Base-by-base conservation (phyloP, 2,888 invertebrate genomes). In the Scaptomyza cyrtandrae region DNA sequence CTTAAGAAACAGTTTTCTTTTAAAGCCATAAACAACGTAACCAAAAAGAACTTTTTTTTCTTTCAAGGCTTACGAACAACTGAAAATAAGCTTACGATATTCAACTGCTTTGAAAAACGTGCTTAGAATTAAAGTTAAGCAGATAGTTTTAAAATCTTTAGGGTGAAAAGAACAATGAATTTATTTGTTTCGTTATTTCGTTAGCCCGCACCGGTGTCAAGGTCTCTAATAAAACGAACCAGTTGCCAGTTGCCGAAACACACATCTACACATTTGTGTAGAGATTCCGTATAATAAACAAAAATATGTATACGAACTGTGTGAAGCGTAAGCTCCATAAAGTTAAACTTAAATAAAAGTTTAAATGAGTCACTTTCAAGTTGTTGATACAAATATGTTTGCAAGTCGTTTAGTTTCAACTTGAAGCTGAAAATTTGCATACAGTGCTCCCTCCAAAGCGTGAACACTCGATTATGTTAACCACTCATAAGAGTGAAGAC, bases 141-240 rank as follows among this genome's bases (percentile, higher is more conserved):
- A 56, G 10, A 48, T 50, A 33, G 54, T 49, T 68, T 29, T n/a
- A 50, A 75, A 41, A 14, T 16, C 14, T 54, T 50, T 13, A 29
- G 50, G 14, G 48, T 53, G 45, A 37, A 57, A 76, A 53, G 70
- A 70, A 73, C 56, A 75, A 64, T 75, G 53, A 48, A 43, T 58
- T 19, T n/a, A n/a, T n/a, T n/a, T n/a, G n/a, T n/a, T n/a, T n/a
- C n/a, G 31, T 0, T 10, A 46, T 45, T 54, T 60, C 57, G 44
- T 63, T 60, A n/a, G 71, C 27, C 57, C 44, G 54, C 44, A 52
- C 71, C 66, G 67, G 54, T 61, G 61, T 66, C 75, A 72, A 75
- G 75, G 75, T 62, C 61, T 74, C 61, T 43, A 19, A 50, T 33
- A 49, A 50, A 48, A 60, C 60, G 39, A 74, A 72, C 56, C 73